Base-by-base conservation (phyloP, 23 tunicate species). In the Phallusia fumigata region DNA sequence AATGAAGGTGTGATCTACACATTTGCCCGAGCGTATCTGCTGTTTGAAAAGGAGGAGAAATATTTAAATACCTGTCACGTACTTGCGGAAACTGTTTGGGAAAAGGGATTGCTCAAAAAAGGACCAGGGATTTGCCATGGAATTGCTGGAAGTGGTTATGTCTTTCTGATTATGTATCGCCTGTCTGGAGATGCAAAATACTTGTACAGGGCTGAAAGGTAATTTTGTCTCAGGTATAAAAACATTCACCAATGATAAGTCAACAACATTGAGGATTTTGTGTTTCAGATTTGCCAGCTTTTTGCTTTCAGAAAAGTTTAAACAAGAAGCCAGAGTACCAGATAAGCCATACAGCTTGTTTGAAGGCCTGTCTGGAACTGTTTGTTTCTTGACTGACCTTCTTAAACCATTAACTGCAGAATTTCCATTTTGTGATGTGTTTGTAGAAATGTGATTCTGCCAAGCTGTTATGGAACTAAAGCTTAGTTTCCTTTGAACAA, bases 121-220 rank as follows among this genome's bases (percentile, higher is more conserved):
- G 98, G 98, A 3, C 92, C 93, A 78, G 98, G 98, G 36, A 85
- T 94, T 50, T 94, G 98, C 77, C 98, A 94, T 69, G 98, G 98
- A 0, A 90, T 85, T 0, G 84, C 90, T 36, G 98, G 98, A 16
- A 94, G 92, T 80, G 98, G 98, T 52, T 94, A 89, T 76, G 94
- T 76, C 6, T 87, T 86, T 58, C 80, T 94, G 15, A 76, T 91
- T 24, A 81, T 94, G 88, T 89, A 89, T 69, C 87, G 90, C 21
- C 34, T 89, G 44, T 89, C 98, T 16, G 90, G 88, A 30, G 94
- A 89, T 11, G 47, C 81, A 33, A 94, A 94, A 65, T 94, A 94
- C 64, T 72, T 94, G 19, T 85, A 89, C 36, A 53, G 94, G 36
- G 98, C 98, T 19, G 88, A 81, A 28, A 85, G 79, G 88, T 94